Base-by-base conservation (phyloP, 2,797 vertebrate genomes). In the Poecilia wingei region DNA sequence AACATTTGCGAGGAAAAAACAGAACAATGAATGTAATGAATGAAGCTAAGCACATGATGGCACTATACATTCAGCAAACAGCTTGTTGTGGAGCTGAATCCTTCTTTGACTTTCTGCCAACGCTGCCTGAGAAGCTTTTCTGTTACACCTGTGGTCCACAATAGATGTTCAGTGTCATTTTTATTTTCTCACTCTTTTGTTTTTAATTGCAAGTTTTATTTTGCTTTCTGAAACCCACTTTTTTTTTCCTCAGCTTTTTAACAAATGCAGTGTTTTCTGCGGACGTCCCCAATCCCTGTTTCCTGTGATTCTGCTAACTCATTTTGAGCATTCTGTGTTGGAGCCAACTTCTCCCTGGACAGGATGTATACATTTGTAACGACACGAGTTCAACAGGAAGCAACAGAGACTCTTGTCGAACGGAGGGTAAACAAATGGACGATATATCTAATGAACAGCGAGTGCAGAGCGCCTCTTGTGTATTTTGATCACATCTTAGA, bases 401-500 rank as follows among this genome's bases (percentile, higher is more conserved):
- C 25, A 47, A 59, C 83, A 39, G 20, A 72, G 77, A 66, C 73
- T 84, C 47, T 31, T 14, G 79, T 28, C n/a, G 64, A 77, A 57
- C 51, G 55, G 43, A 77, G 61, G 46, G 64, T 45, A 75, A 83
- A 87, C 76, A 80, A 87, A 82, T 2, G 82, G 84, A 87, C 84
- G 84, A 47, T 74, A 46, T 81, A 53, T 89, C 84, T 73, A 83
- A 85, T 84, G 75, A 91, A 88, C 84, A 86, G 80, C 36, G 47
- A 78, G 83, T 79, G 73, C 87, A 25, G 10, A 84, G 75, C 1
- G 0, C 75, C 61, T 86, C 86, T 84, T 89, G 81, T 88, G 89
- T 74, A 93, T 93, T 94, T 93, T 82, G 88, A 92, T 93, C 93
- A 93, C 93, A 93, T 92, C 91, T 90, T 85, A 87, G 88, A 92